phyloP scores from a whole-genome alignment of 1,140 invertebrate species.

The Bombus vancouverensis region DNA sequence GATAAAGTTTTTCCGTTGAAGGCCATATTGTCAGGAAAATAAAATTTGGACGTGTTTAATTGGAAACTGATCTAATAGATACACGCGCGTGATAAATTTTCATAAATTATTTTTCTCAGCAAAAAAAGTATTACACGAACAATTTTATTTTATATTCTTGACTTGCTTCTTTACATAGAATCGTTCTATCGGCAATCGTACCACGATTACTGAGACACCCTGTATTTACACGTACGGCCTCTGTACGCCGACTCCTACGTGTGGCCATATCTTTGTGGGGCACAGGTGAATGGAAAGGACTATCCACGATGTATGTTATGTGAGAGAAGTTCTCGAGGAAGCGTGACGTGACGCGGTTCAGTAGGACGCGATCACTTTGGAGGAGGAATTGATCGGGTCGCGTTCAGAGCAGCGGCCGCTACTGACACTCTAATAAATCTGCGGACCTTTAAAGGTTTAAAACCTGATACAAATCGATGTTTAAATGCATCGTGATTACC shows the following conservation, averaged over 20 bases:
- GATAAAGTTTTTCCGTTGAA: no score
- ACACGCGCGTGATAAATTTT: no score
- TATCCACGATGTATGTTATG: neutral
- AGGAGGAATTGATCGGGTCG: conserved; percentile 13
- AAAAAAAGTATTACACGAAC: no score
- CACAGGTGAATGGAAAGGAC: conserved; percentile 44
- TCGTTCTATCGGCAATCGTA: no score
- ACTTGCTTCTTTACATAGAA: no score
- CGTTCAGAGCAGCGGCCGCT: neutral
- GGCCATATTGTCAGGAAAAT: no score
- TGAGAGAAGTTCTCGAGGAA: conserved; percentile 22
- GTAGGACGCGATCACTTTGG: conserved; percentile 21
- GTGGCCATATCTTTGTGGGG: neutral
- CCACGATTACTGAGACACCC: no score
- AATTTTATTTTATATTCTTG: no score
- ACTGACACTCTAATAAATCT: conserved; percentile 1
- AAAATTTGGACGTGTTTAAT: no score
- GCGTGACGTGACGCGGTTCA: conserved; percentile 8
- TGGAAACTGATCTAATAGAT: no score
- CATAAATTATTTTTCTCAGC: no score
- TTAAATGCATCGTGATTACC: conserved; percentile 33
- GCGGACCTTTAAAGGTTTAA: conserved; percentile 42
- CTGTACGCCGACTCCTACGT: neutral
- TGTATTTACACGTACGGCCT: neutral
- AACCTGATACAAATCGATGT: conserved; percentile 33